Evolutionary conservation across 2,888 invertebrate species (phyloP).

Genomic region (Cybosia mesomella): DNA sequence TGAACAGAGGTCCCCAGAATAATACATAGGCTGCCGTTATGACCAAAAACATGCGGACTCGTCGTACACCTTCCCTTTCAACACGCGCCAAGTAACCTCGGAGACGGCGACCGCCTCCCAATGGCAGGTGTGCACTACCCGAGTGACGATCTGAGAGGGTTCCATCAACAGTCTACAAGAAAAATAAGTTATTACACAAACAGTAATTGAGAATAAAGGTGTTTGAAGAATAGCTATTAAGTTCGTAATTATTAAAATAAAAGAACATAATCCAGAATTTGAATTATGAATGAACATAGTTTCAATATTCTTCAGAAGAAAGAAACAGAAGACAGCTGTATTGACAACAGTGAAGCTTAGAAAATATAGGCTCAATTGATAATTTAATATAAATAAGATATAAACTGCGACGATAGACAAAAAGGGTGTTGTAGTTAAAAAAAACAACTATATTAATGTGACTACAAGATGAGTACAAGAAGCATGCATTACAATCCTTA

Average conservation of each 20-base stretch:
- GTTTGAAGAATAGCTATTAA: background rate
- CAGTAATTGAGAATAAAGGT: background rate
- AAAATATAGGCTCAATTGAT: background rate
- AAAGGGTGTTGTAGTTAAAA: constrained; percentile 21
- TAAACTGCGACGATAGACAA: background rate
- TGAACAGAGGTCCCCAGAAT: constrained; percentile 96
- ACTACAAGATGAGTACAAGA: constrained; percentile 43
- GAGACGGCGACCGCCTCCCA: constrained; percentile 91
- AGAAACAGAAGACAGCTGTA: background rate
- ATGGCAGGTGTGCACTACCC: constrained; percentile 73
- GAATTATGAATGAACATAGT: background rate
- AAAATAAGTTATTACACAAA: background rate
- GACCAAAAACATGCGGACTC: constrained; percentile 95
- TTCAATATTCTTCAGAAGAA: background rate
- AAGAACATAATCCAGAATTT: background rate
- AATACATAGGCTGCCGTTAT: constrained; percentile 94
- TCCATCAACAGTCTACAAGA: constrained; percentile 78
- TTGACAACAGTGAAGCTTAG: background rate
- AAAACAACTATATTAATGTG: constrained; percentile 22
- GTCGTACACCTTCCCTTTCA: constrained; percentile 92
- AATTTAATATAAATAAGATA: background rate
- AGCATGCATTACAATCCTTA: constrained; percentile 69
- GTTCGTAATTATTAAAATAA: too few species aligned
- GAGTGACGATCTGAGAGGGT: constrained; percentile 70
- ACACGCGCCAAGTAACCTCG: constrained; percentile 92